Conservation (phyloP, 2,113 vertebrate species). For the Hyperoodon ampullatus region DNA sequence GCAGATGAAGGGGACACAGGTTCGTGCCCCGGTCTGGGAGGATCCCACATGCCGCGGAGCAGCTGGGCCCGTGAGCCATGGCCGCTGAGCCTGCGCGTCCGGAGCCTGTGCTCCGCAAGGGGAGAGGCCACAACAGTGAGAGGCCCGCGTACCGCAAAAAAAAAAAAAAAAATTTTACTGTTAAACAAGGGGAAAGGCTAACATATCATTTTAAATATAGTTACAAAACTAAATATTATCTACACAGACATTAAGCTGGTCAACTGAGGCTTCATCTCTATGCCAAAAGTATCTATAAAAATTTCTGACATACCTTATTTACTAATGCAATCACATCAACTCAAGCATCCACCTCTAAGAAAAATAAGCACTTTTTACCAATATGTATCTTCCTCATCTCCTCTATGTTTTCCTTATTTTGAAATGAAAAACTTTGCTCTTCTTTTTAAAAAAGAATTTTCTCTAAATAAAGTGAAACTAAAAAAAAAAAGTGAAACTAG, state of each 20-base stretch:
- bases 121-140: no score
- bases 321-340: background rate
- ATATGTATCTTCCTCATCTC: slow-evolving; percentile 34
- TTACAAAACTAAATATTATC: slow-evolving; percentile 29
- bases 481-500: slow-evolving; percentile 17
- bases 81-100: no score
- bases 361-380: slow-evolving; percentile 42
- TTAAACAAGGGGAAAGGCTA: slow-evolving; percentile 35
- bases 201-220: slow-evolving; percentile 49
- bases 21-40: no score
- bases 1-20: no score
- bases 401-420: slow-evolving; percentile 30
- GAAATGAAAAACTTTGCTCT: slow-evolving; percentile 22
- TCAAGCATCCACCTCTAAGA: background rate
- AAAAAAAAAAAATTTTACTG: slow-evolving; percentile 34
- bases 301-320: background rate
- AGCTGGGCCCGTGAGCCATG: no score
- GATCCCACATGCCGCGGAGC: no score
- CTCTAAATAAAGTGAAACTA: slow-evolving; percentile 40
- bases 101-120: no score
- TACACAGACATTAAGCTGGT: slow-evolving; percentile 18
- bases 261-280: background rate
- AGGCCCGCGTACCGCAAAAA: no score
- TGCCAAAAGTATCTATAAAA: slow-evolving; percentile 1
- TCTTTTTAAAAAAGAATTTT: slow-evolving; percentile 21